phyloP scores from a whole-genome alignment of 2,797 vertebrate species.

The Cyclura pinguis region DNA sequence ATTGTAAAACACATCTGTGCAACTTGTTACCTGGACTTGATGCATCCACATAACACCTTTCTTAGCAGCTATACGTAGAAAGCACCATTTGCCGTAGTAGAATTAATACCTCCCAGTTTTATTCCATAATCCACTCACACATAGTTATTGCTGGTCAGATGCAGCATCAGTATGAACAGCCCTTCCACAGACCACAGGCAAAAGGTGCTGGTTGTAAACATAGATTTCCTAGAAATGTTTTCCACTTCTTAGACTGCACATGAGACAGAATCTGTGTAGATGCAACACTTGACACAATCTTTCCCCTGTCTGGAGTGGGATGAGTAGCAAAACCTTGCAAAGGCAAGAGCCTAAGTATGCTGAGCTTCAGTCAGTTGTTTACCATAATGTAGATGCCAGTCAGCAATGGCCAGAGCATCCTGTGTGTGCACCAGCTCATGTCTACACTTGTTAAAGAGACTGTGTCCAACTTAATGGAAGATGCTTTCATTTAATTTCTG shows the following conservation, averaged over 20 bases:
- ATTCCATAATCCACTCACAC: neutral
- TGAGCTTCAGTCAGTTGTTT: neutral
- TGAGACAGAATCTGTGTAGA: neutral
- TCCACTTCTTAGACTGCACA: neutral
- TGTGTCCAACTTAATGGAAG: neutral
- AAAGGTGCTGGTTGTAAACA: neutral
- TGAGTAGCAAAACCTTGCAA: neutral
- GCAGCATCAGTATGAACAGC: neutral
- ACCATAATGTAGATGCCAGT: neutral
- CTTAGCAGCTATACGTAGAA: neutral
- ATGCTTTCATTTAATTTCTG: neutral
- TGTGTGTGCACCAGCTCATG: too few species aligned
- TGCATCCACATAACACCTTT: neutral
- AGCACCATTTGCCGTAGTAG: neutral
- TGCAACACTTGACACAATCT: neutral
- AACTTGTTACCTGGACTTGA: neutral
- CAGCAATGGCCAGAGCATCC: neutral
- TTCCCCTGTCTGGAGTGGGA: neutral
- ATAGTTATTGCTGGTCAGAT: neutral
- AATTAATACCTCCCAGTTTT: neutral
- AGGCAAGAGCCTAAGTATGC: neutral
- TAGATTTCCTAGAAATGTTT: neutral
- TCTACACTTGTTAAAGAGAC: neutral
- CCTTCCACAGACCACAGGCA: neutral
- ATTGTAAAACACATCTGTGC: neutral